These are phyloP conservation scores for Dufourea novaeangliae DNA, from an alignment of 1,140 invertebrate species.

Conservation along the genomic window DNA sequence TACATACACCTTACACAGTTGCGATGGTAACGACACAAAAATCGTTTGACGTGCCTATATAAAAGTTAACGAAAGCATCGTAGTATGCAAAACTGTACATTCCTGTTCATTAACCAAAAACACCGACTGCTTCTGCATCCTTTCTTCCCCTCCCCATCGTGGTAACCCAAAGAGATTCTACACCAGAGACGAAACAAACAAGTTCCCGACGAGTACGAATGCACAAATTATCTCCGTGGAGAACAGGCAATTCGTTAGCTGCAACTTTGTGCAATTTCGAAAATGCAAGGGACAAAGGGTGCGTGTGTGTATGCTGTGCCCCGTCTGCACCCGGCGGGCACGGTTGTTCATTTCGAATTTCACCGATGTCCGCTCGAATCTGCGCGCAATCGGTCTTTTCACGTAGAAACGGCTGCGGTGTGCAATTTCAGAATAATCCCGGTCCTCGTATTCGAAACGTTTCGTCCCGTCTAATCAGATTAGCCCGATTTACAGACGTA, in stretches of 20 bases:
- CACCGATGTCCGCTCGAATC: not conserved
- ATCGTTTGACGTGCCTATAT: too few species aligned
- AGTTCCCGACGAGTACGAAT: not conserved
- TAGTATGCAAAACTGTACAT: too few species aligned
- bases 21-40: too few species aligned
- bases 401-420: not conserved
- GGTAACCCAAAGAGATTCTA: not conserved
- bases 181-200: not conserved
- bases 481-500: constrained; percentile 20
- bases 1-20: too few species aligned
- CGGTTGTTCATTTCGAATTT: constrained; percentile 6
- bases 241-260: not conserved
- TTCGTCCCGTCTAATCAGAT: constrained; percentile 36
- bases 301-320: too few species aligned
- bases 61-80: too few species aligned
- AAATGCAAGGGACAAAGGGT: not conserved
- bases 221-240: not conserved
- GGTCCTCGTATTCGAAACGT: constrained; percentile 36
- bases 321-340: too few species aligned
- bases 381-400: constrained; percentile 2
- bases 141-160: not conserved
- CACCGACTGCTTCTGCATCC: not conserved
- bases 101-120: not conserved
- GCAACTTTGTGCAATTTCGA: constrained; percentile 7
- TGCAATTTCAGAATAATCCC: constrained; percentile 35